Evolutionary conservation across 2,797 vertebrate species (phyloP).

Genomic region (Alfaro cultratus): DNA sequence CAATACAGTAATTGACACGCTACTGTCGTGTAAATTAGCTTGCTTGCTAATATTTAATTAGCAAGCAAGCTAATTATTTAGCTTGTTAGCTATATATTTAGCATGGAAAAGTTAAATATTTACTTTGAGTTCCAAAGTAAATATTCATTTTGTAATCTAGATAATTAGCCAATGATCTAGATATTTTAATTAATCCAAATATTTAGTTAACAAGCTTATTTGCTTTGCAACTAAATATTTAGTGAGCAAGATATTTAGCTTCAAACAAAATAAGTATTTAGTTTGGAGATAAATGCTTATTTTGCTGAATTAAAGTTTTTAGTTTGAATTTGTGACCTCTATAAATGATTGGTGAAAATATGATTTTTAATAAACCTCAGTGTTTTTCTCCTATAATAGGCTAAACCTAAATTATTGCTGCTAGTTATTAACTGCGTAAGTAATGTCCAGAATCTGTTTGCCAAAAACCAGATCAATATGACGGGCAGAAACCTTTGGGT

Average conservation of each 20-base stretch:
- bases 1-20: too few species aligned
- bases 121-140: too few species aligned
- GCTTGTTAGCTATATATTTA: not conserved
- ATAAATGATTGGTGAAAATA: not conserved
- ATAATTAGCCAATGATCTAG: too few species aligned
- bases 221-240: not conserved
- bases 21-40: too few species aligned
- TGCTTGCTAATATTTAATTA: not conserved
- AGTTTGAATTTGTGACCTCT: not conserved
- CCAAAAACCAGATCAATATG: not conserved
- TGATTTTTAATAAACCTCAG: not conserved
- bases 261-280: too few species aligned
- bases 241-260: too few species aligned
- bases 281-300: not conserved
- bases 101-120: too few species aligned
- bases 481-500: not conserved
- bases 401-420: too few species aligned
- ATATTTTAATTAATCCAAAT: too few species aligned
- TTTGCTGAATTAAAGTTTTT: not conserved
- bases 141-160: not conserved
- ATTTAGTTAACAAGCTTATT: too few species aligned
- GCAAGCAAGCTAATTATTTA: not conserved
- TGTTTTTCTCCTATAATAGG: not conserved
- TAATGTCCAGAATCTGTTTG: too few species aligned
- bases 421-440: too few species aligned